phyloP scores from a whole-genome alignment of 2,797 vertebrate genomes.

The Anguilla anguilla region DNA sequence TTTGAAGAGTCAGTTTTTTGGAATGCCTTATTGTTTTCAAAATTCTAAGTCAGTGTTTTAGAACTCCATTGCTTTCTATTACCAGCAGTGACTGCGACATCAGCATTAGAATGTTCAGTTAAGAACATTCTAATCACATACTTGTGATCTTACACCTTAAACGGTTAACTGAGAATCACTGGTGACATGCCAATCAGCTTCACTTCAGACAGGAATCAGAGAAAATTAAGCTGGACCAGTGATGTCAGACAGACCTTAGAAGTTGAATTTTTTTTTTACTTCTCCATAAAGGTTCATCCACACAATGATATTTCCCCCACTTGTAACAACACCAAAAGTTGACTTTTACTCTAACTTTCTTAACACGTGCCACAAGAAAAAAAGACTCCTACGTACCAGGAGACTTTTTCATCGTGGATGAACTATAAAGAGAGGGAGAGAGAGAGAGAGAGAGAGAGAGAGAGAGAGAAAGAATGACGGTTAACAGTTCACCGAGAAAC shows the following conservation, averaged over 20 bases:
- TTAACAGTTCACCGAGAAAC: constrained; percentile 12
- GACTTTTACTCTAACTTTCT: background rate
- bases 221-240: background rate
- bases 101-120: too few relatives aligned
- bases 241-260: background rate
- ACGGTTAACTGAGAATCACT: too few relatives aligned
- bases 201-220: background rate
- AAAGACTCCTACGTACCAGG: constrained; percentile 76
- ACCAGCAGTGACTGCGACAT: too few relatives aligned
- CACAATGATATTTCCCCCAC: background rate
- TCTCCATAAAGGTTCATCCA: background rate
- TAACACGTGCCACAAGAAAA: background rate
- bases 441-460: constrained; percentile 31
- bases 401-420: constrained; percentile 91
- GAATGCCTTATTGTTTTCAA: too few relatives aligned
- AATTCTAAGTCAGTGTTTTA: too few relatives aligned
- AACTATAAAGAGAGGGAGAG: constrained; percentile 72
- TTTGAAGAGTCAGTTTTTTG: too few relatives aligned
- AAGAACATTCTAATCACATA: too few relatives aligned
- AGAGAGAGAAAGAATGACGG: constrained; percentile 23
- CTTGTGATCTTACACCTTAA: too few relatives aligned
- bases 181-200: background rate
- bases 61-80: too few relatives aligned
- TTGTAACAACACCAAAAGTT: background rate
- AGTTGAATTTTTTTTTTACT: background rate